A percentile compares a stretch with the other conserved stretches of the same genome.
Evolutionary conservation across 2,888 invertebrate genomes (phyloP).

Genomic region (Orchestes rusci): DNA sequence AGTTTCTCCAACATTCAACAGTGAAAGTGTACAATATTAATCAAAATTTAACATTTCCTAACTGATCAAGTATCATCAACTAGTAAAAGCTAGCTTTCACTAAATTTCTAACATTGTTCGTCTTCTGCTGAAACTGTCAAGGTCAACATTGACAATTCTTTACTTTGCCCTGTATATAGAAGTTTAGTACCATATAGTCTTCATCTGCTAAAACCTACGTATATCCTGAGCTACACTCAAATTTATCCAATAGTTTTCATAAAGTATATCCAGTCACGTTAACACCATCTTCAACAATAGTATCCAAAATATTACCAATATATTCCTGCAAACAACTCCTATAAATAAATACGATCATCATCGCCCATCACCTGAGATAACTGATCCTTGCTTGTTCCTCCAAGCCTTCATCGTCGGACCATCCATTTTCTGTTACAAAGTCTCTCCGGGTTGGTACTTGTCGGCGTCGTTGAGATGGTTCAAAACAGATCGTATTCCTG

Average conservation of each 20-base stretch:
- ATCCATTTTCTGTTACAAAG: slow-evolving; percentile 18
- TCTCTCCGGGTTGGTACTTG: too few species aligned
- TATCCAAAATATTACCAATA: slow-evolving; percentile 18
- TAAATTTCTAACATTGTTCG: too few species aligned
- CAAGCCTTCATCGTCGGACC: slow-evolving; percentile 11
- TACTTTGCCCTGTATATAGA: slow-evolving; percentile 52
- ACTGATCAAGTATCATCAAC: too few species aligned
- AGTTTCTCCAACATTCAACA: too few species aligned
- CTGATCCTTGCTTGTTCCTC: slow-evolving; percentile 9
- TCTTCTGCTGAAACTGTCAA: slow-evolving; percentile 49
- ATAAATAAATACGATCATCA: neutral
- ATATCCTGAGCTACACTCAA: slow-evolving; percentile 26
- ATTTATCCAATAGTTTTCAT: slow-evolving; percentile 28
- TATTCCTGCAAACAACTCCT: slow-evolving; percentile 19
- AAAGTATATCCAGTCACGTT: slow-evolving; percentile 24
- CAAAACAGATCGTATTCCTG: too few species aligned
- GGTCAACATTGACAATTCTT: slow-evolving; percentile 63
- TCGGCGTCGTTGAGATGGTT: slow-evolving; percentile 52
- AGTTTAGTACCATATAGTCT: neutral
- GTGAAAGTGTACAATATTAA: too few species aligned
- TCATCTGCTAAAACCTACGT: slow-evolving; percentile 12
- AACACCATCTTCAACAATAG: slow-evolving; percentile 20
- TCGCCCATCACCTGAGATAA: slow-evolving; percentile 7
- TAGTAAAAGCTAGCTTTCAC: too few species aligned
- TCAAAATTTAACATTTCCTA: too few species aligned